phyloP scores from a whole-genome alignment of 2,113 vertebrate species.

The Nothobranchius kuhntae region DNA sequence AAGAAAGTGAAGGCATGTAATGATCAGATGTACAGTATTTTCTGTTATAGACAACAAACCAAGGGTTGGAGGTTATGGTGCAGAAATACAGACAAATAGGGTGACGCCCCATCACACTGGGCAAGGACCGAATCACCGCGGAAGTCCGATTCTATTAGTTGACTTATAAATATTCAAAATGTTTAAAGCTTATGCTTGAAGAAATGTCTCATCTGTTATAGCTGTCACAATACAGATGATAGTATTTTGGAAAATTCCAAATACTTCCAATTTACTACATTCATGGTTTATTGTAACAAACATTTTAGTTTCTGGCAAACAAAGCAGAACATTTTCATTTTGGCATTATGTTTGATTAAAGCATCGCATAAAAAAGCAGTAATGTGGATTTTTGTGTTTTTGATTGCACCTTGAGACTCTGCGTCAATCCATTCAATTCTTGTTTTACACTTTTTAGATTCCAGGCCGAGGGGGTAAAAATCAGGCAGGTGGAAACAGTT shows the following conservation, averaged over 20 bases:
- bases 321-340: not conserved
- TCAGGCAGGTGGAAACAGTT: constrained; percentile 42
- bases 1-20: constrained; percentile 14
- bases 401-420: not conserved
- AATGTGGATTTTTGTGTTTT: not conserved
- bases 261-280: not conserved
- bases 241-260: too few species aligned
- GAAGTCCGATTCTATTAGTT: constrained; percentile 75
- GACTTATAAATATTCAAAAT: constrained; percentile 2
- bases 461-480: not conserved
- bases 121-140: constrained; percentile 72
- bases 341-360: not conserved
- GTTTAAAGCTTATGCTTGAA: not conserved
- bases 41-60: constrained; percentile 2
- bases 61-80: constrained; percentile 27
- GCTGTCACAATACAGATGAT: too few species aligned
- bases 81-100: constrained; percentile 55
- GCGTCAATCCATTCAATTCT: not conserved
- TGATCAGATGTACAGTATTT: not conserved
- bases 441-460: not conserved
- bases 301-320: not conserved
- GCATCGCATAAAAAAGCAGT: not conserved
- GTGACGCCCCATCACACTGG: constrained; percentile 79
- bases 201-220: too few species aligned
- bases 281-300: constrained; percentile 4